Base-by-base conservation (phyloP, 1,140 invertebrate species). In the Acromyrmex echinatior region DNA sequence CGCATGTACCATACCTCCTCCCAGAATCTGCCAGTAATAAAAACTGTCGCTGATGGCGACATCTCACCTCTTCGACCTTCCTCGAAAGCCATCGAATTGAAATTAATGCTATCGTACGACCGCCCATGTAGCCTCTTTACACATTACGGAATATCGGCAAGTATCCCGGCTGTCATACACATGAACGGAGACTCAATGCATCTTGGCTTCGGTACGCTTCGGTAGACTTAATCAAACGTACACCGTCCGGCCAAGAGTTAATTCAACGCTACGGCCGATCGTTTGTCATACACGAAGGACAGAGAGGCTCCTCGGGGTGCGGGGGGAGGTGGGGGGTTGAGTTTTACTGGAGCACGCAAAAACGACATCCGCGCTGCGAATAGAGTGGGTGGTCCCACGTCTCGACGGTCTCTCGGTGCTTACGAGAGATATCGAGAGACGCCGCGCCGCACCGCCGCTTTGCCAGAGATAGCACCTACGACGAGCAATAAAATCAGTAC, bases 141-240 rank as follows among this genome's bases (percentile, higher is more conserved):
- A 79, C 77, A 63, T 88, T 66, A 51, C 89, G 10, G 86, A 85
- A 56, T 87, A 60, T 25, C 31, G 28, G 2, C 58, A 58, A 60
- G 53, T 71, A 60, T 62, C 25, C 45, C 53, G 28, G 31, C 63
- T 49, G 76, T 74, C 25, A 62, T 84, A 14, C 56, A 84, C 70
- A 62, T 51, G 70, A 84, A 76, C 74, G 58, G 21, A 63, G 73
- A 78, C 63, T 89, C 39, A n/a, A 90, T 87, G 73, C 88, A 74
- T 90, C 84, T 74, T 87, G 71, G 63, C 79, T 25, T 25, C 25
- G 58, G 79, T 77, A 90, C 88, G 88, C 45, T 89, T 18, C 71
- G 78, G 25, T 82, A 74, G 85, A 87, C 66, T 90, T 86, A 25
- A 89, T 90, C 88, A 79, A 90, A 90, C 78, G 85, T 78, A 89